These are phyloP conservation scores for Sebastiscus tertius DNA, from an alignment of 2,797 vertebrate genomes.

Conservation along the genomic window DNA sequence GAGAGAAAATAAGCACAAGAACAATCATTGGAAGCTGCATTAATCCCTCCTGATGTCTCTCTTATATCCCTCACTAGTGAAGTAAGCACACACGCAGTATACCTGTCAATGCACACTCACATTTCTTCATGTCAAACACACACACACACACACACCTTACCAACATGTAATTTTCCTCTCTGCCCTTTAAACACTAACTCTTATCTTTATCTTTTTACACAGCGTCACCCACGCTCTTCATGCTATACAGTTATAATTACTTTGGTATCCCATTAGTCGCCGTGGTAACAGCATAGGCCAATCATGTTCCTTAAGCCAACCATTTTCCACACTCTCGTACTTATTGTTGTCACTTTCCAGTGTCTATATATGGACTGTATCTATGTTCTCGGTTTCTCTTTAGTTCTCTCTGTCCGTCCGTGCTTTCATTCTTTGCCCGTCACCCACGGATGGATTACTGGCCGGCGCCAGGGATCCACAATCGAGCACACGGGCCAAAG, in stretches of 20 bases:
- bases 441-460: constrained; percentile 6
- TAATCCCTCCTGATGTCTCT: constrained; percentile 58
- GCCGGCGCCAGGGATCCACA: background rate
- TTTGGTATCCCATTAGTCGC: constrained; percentile 56
- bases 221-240: constrained; percentile 8
- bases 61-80: constrained; percentile 5
- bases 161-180: background rate
- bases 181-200: constrained; percentile 11
- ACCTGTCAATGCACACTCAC: constrained; percentile 2
- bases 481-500: background rate
- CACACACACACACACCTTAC: background rate
- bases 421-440: background rate
- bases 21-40: constrained; percentile 54
- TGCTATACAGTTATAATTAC: constrained; percentile 24
- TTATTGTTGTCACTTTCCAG: constrained; percentile 16
- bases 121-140: background rate
- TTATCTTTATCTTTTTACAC: constrained; percentile 21
- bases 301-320: constrained; percentile 24
- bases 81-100: constrained; percentile 1
- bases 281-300: constrained; percentile 43
- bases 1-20: constrained; percentile 24
- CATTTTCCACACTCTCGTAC: constrained; percentile 26
- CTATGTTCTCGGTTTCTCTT: background rate
- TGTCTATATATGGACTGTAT: constrained; percentile 19
- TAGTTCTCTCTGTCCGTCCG: background rate